Evolutionary conservation across 2,113 vertebrate genomes (phyloP).

Genomic region (Trogon melanurus): DNA sequence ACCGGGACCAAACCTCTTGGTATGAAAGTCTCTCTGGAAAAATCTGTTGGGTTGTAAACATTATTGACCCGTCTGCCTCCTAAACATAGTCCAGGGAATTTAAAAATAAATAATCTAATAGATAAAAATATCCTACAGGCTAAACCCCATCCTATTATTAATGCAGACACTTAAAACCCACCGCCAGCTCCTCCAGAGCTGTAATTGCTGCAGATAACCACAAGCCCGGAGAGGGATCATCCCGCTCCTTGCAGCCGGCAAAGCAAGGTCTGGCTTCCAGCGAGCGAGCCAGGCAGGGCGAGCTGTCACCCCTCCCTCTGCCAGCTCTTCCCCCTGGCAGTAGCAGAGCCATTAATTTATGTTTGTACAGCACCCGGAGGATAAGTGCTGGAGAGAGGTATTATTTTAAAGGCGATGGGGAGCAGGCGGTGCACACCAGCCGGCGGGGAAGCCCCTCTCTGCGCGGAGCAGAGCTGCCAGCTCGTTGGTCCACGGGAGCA

Average conservation of each 20-base stretch:
- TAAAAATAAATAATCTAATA: not conserved
- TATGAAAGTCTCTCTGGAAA: not conserved
- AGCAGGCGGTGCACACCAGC: not conserved
- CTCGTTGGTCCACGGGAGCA: not conserved
- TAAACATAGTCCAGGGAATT: slow-evolving; percentile 18
- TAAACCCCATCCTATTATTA: not conserved
- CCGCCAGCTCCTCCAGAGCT: not conserved
- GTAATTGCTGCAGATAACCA: not conserved
- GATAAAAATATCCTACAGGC: not conserved
- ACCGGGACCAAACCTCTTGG: not conserved
- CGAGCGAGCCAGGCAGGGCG: not conserved
- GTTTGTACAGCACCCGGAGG: not conserved
- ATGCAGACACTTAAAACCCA: not conserved
- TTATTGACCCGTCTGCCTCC: not conserved
- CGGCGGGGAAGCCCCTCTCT: not conserved
- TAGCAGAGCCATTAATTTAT: not conserved
- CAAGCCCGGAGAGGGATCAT: not conserved
- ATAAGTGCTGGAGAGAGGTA: not conserved
- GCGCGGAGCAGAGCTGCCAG: not conserved
- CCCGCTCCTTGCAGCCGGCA: rapidly evolving
- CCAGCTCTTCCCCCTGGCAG: not conserved
- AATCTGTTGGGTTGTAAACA: not conserved
- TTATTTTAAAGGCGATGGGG: not conserved
- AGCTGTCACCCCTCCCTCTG: not conserved
- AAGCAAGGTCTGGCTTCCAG: not conserved